These are phyloP conservation scores for Forbesichthys agassizii DNA, from an alignment of 2,113 vertebrate genomes.

Conservation along the genomic window DNA sequence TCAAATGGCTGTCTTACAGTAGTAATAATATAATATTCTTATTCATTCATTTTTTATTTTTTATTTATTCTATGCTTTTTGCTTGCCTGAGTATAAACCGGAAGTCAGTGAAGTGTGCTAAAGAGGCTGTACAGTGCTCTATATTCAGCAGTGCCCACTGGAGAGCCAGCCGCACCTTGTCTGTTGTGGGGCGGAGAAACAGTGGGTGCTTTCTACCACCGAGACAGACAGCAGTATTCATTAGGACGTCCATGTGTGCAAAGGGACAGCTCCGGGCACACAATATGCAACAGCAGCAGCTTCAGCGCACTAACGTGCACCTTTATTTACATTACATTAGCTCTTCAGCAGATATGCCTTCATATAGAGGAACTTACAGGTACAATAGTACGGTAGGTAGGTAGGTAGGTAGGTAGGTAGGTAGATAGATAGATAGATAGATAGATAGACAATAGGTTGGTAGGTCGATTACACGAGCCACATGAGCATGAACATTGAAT, in stretches of 20 bases:
- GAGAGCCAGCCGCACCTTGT: conserved; percentile 57
- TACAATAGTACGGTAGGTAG: not conserved
- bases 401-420: too few relatives aligned
- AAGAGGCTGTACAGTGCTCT: conserved; percentile 52
- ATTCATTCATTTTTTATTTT: conserved; percentile 12
- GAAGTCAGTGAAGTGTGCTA: conserved; percentile 46
- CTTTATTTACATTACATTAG: conserved; percentile 2
- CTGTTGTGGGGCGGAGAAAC: conserved; percentile 65
- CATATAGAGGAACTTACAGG: too few relatives aligned
- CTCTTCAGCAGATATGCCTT: too few relatives aligned
- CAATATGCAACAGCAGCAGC: conserved; percentile 52
- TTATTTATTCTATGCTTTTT: conserved; percentile 58
- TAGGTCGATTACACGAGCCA: conserved; percentile 2
- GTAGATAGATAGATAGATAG: too few relatives aligned
- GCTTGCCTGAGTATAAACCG: conserved; percentile 53
- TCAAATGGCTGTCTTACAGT: conserved; percentile 19
- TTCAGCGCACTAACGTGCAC: conserved; percentile 6
- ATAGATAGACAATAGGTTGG: not conserved
- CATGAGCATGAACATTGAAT: too few relatives aligned
- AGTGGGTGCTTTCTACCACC: conserved; percentile 71
- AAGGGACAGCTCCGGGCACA: conserved; percentile 48
- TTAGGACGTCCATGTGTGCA: conserved; percentile 55
- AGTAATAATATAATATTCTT: too few relatives aligned
- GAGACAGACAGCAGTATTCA: conserved; percentile 72
- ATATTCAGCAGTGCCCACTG: conserved; percentile 49